These are phyloP conservation scores for Sinocyclocheilus grahami DNA, from an alignment of 2,113 vertebrate genomes.

Conservation along the genomic window DNA sequence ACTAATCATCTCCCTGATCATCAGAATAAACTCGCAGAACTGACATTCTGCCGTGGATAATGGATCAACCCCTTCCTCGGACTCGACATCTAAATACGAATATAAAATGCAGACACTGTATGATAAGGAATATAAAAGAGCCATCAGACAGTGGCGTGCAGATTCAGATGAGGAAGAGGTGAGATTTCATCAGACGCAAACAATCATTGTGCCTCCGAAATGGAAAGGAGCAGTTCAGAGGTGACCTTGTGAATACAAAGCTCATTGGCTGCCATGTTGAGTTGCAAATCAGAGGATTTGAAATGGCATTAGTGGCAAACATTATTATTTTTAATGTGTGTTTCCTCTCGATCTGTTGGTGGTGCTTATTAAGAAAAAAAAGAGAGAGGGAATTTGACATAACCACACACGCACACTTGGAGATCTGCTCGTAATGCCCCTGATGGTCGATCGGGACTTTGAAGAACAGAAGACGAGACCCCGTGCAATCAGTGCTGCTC, in stretches of 20 bases:
- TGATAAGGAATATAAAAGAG: constrained; percentile 28
- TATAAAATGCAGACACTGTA: constrained; percentile 7
- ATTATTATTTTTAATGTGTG: too few relatives aligned
- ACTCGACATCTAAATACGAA: constrained; percentile 13
- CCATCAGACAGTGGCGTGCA: background rate
- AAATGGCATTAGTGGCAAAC: constrained; percentile 5
- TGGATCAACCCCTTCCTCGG: constrained; percentile 13
- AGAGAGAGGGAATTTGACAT: background rate
- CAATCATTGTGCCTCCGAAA: constrained; percentile 4
- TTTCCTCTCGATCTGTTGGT: constrained; percentile 8
- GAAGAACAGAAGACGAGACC: constrained; percentile 16
- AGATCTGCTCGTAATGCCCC: constrained; percentile 14
- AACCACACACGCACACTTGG: constrained; percentile 1
- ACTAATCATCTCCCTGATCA: constrained; percentile 13
- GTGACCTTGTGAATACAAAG: constrained; percentile 43
- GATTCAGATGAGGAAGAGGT: constrained; percentile 15
- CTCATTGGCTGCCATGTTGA: background rate
- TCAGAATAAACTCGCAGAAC: constrained; percentile 2
- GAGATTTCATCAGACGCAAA: constrained; percentile 36
- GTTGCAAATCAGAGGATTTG: constrained; percentile 1
- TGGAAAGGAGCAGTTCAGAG: constrained; percentile 16
- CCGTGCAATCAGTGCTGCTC: constrained; percentile 16
- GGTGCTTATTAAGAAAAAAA: background rate
- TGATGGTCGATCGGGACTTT: constrained; percentile 2
- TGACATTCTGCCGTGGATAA: constrained; percentile 20